Evolutionary conservation across 2,888 invertebrate genomes (phyloP), one percentile per base, ranked within the genome.

Genomic region (Dusona sp.): DNA sequence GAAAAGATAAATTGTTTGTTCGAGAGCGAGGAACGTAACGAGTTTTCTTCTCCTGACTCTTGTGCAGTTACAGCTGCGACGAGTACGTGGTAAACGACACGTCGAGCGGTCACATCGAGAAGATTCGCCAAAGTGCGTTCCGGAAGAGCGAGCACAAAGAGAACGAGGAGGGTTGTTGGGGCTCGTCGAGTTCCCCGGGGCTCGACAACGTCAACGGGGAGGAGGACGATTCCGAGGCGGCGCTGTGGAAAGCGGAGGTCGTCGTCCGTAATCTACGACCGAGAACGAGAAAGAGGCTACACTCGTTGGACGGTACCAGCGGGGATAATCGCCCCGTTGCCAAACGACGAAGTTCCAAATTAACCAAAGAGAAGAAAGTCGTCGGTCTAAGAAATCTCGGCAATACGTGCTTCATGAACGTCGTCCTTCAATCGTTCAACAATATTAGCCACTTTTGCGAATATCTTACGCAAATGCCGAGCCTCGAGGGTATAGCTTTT

Each of bases 401-500:
- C 89, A 98, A 97, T 93, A 98, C 97, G 75, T 98, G 97, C 94
- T 98, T 97, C 93, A 97, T 98, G 97, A 97, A 97, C 94, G 97
- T 97, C 29, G 97, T 97, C 84, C 94, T 98, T 85, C 98, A 98
- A 93, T 97, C 97, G 90, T 95, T 98, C 94, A 97, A 97, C 93
- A 97, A 97, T 94, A 97, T 97, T 92, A 97, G 97, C 93, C 97
- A 97, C 92, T 98, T 98, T 93, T 97, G 97, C 94, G 96, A 96
- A 91, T 98, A 97, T 94, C 97, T 98, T 90, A 97, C 97, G 93
- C 96, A 97, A 93, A 94, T 97, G 92, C 97, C 97, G 16, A 96
- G 97, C 3, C 94, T 97, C 88, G 97, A 97, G 91, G 94, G 94
- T 11, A 92, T 93, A 45, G 93, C 93, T 0, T 93, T 93, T 84